Evolutionary conservation across 2,113 vertebrate species (phyloP), one percentile per base, ranked within the genome.

Genomic region (Talpa occidentalis): DNA sequence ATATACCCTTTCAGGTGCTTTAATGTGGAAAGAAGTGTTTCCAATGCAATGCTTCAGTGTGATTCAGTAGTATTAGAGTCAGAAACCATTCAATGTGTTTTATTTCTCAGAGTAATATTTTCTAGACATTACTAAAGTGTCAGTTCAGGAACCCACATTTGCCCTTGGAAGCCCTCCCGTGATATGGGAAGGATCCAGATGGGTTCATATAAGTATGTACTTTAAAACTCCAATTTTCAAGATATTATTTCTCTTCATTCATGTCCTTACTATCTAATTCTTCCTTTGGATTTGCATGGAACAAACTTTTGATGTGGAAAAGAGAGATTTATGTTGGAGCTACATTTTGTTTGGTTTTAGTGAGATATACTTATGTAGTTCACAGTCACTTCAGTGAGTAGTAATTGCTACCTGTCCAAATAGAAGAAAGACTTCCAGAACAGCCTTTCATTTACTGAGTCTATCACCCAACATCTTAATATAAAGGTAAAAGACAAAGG

Each of bases 151-250:
- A 73, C 0, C 0, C 0, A 66, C 22, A 66, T 40, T 78, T 66
- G 16, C 0, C n/a, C n/a, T 32, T 26, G 10, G 8, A 19, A 12
- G 0, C 2, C 2, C 4, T 52, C 4, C 1, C 6, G 70, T 85
- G 4, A 6, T 3, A 67, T 32, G 16, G 8, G 14, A 92, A 5
- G 6, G 15, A 0, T 32, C 28, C 15, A 30, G 32, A 47, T 47
- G 14, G n/a, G 0, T 30, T 44, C 10, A 12, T 2, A 54, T 6
- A 3, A 54, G 16, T 49, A 3, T 42, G 52, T 21, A 30, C 19
- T 70, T 88, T 72, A 32, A 77, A 85, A 60, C 1, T 26, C 2
- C 6, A 88, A 21, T 2, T 69, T 11, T 30, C 3, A 72, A 59
- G 2, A 40, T 74, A 3, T 17, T 56, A 0, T 40, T 3, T 70